Percentiles rank a stretch among this genome's conserved stretches.
Evolutionary conservation across 2,113 vertebrate genomes (phyloP).

Genomic region (Oryctolagus cuniculus): DNA sequence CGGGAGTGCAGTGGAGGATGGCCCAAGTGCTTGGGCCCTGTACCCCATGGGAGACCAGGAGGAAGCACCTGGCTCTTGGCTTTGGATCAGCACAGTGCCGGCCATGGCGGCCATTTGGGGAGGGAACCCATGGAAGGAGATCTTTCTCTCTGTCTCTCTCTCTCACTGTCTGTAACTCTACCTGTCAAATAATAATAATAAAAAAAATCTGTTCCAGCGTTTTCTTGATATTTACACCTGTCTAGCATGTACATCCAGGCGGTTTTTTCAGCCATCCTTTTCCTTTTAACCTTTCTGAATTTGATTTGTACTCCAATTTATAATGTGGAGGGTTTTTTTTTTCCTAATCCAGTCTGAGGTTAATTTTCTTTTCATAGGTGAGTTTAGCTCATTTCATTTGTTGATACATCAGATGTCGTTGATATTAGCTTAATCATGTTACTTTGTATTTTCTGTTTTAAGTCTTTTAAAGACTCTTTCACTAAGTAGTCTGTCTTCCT

Average conservation of each 20-base stretch:
- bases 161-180: too few relatives aligned
- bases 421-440: background rate
- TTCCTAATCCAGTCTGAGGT: background rate
- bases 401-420: background rate
- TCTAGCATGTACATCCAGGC: background rate
- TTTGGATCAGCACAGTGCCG: too few relatives aligned
- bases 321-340: background rate
- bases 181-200: too few relatives aligned
- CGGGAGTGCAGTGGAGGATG: too few relatives aligned
- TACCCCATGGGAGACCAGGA: too few relatives aligned
- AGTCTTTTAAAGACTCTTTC: conserved; percentile 38
- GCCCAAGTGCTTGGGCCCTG: too few relatives aligned
- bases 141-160: too few relatives aligned
- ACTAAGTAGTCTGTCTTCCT: background rate
- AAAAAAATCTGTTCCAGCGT: background rate
- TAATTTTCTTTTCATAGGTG: conserved; percentile 23
- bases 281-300: conserved; percentile 51
- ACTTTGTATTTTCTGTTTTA: conserved; percentile 24
- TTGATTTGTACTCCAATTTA: background rate
- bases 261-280: background rate
- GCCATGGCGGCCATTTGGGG: too few relatives aligned
- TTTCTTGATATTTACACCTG: conserved; percentile 47
- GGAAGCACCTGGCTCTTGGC: too few relatives aligned
- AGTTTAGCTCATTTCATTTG: conserved; percentile 8
- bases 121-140: too few relatives aligned